Evolutionary conservation across 1,140 invertebrate genomes (phyloP).

Genomic region (Conopomorpha cramerella): DNA sequence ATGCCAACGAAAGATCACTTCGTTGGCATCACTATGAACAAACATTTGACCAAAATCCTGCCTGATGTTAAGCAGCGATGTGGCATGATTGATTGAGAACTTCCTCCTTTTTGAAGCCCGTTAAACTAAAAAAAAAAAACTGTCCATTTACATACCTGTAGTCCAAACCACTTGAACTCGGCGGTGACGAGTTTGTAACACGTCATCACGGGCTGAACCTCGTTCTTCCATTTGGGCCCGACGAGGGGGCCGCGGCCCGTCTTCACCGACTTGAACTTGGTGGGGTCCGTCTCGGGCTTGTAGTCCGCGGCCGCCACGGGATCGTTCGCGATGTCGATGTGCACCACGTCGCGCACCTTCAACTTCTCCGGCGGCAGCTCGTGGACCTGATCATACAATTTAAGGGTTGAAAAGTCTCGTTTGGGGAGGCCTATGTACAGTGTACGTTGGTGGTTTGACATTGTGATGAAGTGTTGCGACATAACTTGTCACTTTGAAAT

Average conservation of each 20-base stretch:
- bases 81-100: no score
- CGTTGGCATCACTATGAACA: no score
- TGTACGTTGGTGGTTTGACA: no score
- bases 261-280: slow-evolving; percentile 88
- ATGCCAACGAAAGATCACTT: no score
- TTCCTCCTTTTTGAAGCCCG: no score
- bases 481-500: no score
- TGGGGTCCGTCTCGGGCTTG: slow-evolving; percentile 83
- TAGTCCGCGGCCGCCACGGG: slow-evolving; percentile 79
- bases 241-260: slow-evolving; percentile 91
- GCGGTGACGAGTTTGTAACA: slow-evolving; percentile 98
- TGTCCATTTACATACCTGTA: slow-evolving; percentile 68
- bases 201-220: slow-evolving; percentile 91
- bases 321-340: slow-evolving; percentile 97
- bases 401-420: no score
- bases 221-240: slow-evolving; percentile 80
- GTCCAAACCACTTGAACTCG: slow-evolving; percentile 99
- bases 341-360: slow-evolving; percentile 84
- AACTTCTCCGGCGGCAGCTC: slow-evolving; percentile 87
- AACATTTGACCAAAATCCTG: no score
- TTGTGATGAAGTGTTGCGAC: no score
- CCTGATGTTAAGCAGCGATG: no score
- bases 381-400: slow-evolving; percentile 71
- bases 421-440: no score
- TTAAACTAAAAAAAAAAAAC: no score